Evolutionary conservation across 1,140 invertebrate genomes (phyloP), one percentile per base, ranked within the genome.

Genomic region (Euura saliciscinereae): DNA sequence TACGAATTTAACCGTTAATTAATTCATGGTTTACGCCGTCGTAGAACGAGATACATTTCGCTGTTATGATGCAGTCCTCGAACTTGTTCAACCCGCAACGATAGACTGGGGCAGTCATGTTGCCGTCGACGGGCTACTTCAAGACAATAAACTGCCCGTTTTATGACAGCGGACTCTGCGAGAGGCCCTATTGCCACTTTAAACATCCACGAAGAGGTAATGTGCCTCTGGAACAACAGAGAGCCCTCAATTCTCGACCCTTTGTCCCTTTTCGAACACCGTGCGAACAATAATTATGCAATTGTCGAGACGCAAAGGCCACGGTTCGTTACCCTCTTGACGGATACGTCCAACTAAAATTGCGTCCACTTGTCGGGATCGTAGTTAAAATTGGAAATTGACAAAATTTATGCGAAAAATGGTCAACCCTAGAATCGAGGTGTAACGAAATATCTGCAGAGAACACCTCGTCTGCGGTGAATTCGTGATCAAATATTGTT

Each of bases 151-250:
- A 90, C 76, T 97, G 96, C 85, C 95, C 96, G 45, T 97, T 93
- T 89, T 95, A 91, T 81, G 91, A 94, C 77, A 93, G 89, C 83
- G 92, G 93, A 59, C 85, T 90, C 68, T 97, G 96, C 86, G 93
- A 94, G 76, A 90, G 96, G 80, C 94, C 95, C 28, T 95, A 96
- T 85, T 97, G 96, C 87, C 95, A 96, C 86, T 97, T 95, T 84
- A 92, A 93, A 83, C 96, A 97, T 87, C 87, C 90, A 78, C 93
- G 91, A 80, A 92, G 91, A 90, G 92, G 90, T 90, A 83, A 86
- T 70, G 75, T 11, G 51, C 28, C 28, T 28, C 28, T 28, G 28
- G 28, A 28, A 28, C 28, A 28, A 28, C 28, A 28, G 28, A 28
- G 28, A 28, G 28, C 28, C 28, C n/a, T n/a, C n/a, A n/a, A n/a